phyloP scores from a whole-genome alignment of 2,797 vertebrate genomes.

The Merluccius polli region DNA sequence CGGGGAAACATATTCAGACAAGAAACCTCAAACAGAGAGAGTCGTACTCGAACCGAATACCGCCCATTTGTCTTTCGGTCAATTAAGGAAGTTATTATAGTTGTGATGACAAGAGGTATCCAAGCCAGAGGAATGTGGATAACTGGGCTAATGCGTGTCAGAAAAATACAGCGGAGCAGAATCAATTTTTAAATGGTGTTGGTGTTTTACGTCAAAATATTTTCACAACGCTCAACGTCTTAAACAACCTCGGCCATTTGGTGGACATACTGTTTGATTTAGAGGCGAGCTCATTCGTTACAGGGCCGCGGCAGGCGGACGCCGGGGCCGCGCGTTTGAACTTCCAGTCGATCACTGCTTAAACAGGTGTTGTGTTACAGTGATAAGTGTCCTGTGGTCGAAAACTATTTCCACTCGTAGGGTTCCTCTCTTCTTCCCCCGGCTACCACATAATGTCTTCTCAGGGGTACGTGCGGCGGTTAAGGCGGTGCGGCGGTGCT shows the following conservation, averaged over 20 bases:
- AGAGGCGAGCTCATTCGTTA: not conserved
- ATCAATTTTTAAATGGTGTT: not conserved
- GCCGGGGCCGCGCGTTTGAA: not conserved
- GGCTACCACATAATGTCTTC: not conserved
- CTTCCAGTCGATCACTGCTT: not conserved
- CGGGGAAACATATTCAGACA: no score
- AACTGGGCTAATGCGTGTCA: not conserved
- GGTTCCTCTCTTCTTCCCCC: conserved; percentile 24
- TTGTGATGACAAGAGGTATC: not conserved
- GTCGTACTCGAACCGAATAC: not conserved
- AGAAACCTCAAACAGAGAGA: not conserved
- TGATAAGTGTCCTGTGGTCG: conserved; percentile 41
- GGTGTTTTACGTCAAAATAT: not conserved
- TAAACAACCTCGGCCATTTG: not conserved
- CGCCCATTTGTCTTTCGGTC: not conserved
- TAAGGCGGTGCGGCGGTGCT: conserved; percentile 63
- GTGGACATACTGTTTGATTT: not conserved
- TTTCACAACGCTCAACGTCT: not conserved
- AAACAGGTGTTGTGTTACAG: conserved; percentile 62
- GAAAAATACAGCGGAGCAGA: not conserved
- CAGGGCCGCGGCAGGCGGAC: not conserved
- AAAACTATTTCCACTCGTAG: conserved; percentile 59
- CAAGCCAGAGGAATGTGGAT: not conserved
- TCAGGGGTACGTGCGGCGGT: conserved; percentile 32
- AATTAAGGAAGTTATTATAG: not conserved